Conservation (phyloP, 2,888 invertebrate genomes). For the Philaethria dido region DNA sequence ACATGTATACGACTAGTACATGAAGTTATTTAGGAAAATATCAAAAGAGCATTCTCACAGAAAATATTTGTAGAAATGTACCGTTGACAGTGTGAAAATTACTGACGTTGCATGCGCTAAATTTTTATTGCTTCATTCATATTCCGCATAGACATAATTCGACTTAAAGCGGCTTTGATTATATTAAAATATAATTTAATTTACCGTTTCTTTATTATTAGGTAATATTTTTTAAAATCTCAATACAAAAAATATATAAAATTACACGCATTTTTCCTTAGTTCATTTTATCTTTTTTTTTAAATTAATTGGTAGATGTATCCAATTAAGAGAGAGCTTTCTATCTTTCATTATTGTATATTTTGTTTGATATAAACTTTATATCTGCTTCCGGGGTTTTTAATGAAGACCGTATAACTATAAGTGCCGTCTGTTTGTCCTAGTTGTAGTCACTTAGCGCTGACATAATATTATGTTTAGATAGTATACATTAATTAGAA, state of each 20-base stretch:
- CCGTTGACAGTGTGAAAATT: conserved; percentile 40
- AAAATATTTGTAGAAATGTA: conserved; percentile 28
- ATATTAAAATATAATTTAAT: conserved; percentile 23
- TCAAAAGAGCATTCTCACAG: conserved; percentile 27
- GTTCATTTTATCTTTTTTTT: conserved; percentile 6
- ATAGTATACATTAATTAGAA: neutral
- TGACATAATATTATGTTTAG: neutral
- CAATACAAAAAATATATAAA: conserved; percentile 1
- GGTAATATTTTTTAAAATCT: conserved; percentile 3
- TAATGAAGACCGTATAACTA: conserved; percentile 1
- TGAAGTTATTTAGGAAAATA: conserved; percentile 25
- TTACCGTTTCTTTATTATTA: conserved; percentile 9
- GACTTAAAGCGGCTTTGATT: conserved; percentile 33
- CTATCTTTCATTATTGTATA: conserved; percentile 3
- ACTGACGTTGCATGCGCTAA: conserved; percentile 42
- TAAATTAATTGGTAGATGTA: conserved; percentile 7
- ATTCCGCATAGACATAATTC: conserved; percentile 43
- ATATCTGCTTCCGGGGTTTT: neutral
- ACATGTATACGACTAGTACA: conserved; percentile 12
- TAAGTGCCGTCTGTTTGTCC: conserved; percentile 1
- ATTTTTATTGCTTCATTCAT: conserved; percentile 44
- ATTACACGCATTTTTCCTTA: conserved; percentile 12
- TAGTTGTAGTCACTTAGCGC: conserved; percentile 2
- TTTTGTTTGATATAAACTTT: conserved; percentile 15
- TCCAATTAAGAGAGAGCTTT: conserved; percentile 17